Percentiles rank a stretch among this genome's conserved stretches.
Evolutionary conservation across 1,140 invertebrate genomes (phyloP).

Genomic region (Drosophila nannoptera): DNA sequence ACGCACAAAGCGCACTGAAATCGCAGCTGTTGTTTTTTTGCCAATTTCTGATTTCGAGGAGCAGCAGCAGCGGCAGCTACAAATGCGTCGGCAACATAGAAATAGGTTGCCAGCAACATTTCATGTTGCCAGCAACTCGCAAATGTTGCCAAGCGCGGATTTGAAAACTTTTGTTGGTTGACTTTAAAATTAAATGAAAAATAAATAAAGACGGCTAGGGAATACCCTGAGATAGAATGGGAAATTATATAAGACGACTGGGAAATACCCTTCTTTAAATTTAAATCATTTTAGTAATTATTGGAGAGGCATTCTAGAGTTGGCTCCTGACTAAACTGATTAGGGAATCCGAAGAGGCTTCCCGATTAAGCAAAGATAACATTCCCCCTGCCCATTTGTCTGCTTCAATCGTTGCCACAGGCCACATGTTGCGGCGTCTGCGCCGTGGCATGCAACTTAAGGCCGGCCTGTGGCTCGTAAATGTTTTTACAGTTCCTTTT

Average conservation of each 20-base stretch:
- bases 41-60: constrained; percentile 53
- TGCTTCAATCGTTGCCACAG: background rate
- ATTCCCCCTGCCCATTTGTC: too few relatives aligned
- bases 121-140: background rate
- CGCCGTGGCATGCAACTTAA: constrained; percentile 30
- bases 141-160: background rate
- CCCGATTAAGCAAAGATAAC: too few relatives aligned
- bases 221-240: too few relatives aligned
- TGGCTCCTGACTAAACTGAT: too few relatives aligned
- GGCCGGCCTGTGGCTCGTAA: constrained; percentile 30
- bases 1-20: constrained; percentile 78
- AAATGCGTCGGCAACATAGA: constrained; percentile 28
- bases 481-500: constrained; percentile 40
- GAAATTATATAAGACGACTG: too few relatives aligned
- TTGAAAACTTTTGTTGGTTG: background rate
- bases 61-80: constrained; percentile 13
- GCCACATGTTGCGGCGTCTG: constrained; percentile 65
- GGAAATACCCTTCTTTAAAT: too few relatives aligned
- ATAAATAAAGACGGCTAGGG: too few relatives aligned
- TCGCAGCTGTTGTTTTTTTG: constrained; percentile 48
- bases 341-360: too few relatives aligned
- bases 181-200: background rate
- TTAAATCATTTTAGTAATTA: too few relatives aligned
- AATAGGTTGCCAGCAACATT: constrained; percentile 40
- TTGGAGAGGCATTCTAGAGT: too few relatives aligned